Base-by-base conservation (phyloP, 92 coral and sea anemone species). In the Zoanthus sociatus region DNA sequence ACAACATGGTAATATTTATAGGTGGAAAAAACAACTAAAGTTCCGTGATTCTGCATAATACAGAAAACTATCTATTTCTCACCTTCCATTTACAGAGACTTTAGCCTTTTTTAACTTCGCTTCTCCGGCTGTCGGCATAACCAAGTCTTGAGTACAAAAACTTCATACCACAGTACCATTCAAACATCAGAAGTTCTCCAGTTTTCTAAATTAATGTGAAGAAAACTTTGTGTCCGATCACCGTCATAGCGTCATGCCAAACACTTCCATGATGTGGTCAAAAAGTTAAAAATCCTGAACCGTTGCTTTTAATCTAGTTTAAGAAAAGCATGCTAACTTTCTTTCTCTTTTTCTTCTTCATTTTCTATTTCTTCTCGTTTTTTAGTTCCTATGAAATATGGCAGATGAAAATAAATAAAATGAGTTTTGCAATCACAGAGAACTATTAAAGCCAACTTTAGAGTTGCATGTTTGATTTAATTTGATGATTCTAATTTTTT, bases 51-150 rank as follows among this genome's bases (percentile, higher is more conserved):
- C 10, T n/a, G 10, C 5, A 58, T 14, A 11, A 9, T 0, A 16
- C 9, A 17, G 26, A 63, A 47, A 14, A 63, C 6, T 15, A 76
- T 30, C 13, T 76, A n/a, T 18, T 0, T 44, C 75, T 66, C 63
- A 81, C 85, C 85, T 81, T 48, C 85, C 60, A 66, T 64, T 60
- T 46, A 1, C 74, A 32, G 20, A 14, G 44, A 60, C 18, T 81
- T 81, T 81, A 16, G 63, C 21, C 46, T 81, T 81, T n/a, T 81
- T 66, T 70, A 81, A 81, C 44, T 74, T 81, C 67, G 85, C 85
- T 81, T 81, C 85, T 81, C 85, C 85, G 21, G 85, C 85, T 21
- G 85, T 81, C n/a, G 85, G 85, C 85, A 81, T 81, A 17, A 64
- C 75, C 85, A 81, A 20, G 73, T 7, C 42, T 81, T 60, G 12